phyloP scores from a whole-genome alignment of 2,888 invertebrate genomes.

The Tenthredo notha region DNA sequence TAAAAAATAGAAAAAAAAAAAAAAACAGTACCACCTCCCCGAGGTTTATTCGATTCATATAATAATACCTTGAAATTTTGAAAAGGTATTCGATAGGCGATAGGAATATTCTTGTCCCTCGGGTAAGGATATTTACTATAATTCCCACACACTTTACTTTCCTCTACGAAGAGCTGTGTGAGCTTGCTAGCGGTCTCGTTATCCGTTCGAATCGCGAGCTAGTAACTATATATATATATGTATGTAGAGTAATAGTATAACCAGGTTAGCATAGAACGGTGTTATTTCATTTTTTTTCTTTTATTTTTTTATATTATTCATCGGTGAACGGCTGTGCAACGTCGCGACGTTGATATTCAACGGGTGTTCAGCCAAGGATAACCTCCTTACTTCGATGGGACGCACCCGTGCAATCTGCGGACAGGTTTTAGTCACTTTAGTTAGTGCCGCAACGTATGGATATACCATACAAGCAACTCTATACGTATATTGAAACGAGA shows the following conservation, averaged over 20 bases:
- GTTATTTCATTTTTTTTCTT: neutral
- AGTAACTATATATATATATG: neutral
- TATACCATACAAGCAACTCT: slow-evolving; percentile 36
- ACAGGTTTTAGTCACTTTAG: slow-evolving; percentile 28
- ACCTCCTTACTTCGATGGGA: slow-evolving; percentile 5
- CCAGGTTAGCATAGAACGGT: neutral
- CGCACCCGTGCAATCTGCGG: slow-evolving; percentile 4
- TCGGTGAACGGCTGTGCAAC: slow-evolving; percentile 4
- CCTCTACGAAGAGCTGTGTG: neutral
- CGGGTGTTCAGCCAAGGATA: slow-evolving; percentile 39
- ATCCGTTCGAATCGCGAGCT: neutral
- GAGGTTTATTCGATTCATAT: too few relatives aligned
- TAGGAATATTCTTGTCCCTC: neutral
- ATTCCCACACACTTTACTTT: slow-evolving; percentile 3
- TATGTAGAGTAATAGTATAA: neutral
- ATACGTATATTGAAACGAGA: neutral
- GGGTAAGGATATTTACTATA: neutral
- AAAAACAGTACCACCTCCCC: too few relatives aligned
- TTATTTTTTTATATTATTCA: neutral
- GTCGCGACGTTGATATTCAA: slow-evolving; percentile 1
- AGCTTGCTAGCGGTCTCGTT: neutral
- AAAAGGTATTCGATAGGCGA: neutral
- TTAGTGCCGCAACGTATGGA: neutral
- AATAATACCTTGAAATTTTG: neutral
- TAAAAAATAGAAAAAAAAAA: too few relatives aligned